Conservation (phyloP, 2,113 vertebrate species). For the Psammodynastes pulverulentus region DNA sequence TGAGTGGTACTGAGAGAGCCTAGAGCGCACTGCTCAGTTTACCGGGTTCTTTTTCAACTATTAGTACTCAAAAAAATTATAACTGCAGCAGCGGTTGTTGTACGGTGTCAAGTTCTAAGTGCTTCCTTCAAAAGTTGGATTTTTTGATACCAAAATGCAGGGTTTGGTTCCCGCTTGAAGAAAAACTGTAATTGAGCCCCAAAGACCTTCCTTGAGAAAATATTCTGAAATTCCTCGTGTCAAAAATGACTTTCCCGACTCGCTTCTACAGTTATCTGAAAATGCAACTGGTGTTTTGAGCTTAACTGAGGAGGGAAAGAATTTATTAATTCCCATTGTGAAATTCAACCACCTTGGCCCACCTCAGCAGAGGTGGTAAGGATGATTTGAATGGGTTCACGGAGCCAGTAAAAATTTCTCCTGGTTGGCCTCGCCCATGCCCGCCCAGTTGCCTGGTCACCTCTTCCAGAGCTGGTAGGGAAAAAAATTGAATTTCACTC, state of each 20-base stretch:
- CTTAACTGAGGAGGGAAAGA: background rate
- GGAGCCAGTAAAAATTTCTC: no score
- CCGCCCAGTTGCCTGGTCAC: no score
- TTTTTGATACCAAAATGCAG: background rate
- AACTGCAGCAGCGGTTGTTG: background rate
- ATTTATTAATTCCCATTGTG: background rate
- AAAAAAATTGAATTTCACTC: no score
- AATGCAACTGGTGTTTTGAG: background rate
- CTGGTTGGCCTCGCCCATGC: no score
- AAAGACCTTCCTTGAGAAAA: background rate
- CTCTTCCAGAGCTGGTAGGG: no score
- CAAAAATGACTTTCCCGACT: background rate
- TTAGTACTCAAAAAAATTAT: background rate
- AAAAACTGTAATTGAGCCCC: background rate
- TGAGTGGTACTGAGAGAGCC: slow-evolving; percentile 7
- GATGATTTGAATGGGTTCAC: no score
- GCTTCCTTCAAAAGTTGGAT: background rate
- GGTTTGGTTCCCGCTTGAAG: background rate
- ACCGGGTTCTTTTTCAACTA: background rate
- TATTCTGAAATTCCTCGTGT: background rate
- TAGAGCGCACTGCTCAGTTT: background rate
- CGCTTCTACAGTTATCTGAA: background rate
- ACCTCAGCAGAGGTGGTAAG: no score
- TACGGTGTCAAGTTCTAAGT: background rate
- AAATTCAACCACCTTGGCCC: no score